Evolutionary conservation across 1,140 invertebrate species (phyloP), one percentile per base, ranked within the genome.

Genomic region (Macrostomum lignano): DNA sequence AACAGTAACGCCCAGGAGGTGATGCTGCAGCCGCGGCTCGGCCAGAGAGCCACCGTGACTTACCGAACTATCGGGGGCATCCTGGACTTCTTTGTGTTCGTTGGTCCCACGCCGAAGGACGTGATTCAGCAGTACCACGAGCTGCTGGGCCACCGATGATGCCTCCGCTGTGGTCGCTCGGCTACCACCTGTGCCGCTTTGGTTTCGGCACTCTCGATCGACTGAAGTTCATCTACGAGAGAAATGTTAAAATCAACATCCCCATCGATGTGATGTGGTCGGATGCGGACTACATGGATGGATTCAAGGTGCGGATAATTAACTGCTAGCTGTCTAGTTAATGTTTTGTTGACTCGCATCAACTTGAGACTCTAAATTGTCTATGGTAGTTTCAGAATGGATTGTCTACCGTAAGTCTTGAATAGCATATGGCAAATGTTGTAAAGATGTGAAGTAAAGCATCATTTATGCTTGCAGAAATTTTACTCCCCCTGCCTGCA

Each of bases 151-250:
- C 62, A 37, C 72, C 76, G 2, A 67, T 67, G 44, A 63, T 82
- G 59, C 75, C 76, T n/a, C 75, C 78, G 0, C 78, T 73, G 49
- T 82, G 77, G 77, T 60, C 68, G 1, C 58, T 96, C 33, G 81
- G 65, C 10, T 94, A 93, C 53, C 91, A 98, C 58, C 91, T 98
- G 57, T 74, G 70, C 41, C 66, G 69, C n/a, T 57, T 40, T n/a
- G 52, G 55, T 11, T 51, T 55, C 36, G 29, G 34, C 15, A 43
- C 37, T 20, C 36, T 38, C 11, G 36, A 40, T 10, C 38, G 44
- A n/a, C 28, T 51, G 13, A 48, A 44, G 28, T 32, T 35, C 6
- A 43, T 55, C 11, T 43, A 55, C 64, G 64, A 69, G 39, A 64
- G 64, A 42, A 77, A 67, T 35, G 59, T 67, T 40, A 62, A 65